phyloP scores from a whole-genome alignment of 1,140 invertebrate genomes.

The Drosophila tani region DNA sequence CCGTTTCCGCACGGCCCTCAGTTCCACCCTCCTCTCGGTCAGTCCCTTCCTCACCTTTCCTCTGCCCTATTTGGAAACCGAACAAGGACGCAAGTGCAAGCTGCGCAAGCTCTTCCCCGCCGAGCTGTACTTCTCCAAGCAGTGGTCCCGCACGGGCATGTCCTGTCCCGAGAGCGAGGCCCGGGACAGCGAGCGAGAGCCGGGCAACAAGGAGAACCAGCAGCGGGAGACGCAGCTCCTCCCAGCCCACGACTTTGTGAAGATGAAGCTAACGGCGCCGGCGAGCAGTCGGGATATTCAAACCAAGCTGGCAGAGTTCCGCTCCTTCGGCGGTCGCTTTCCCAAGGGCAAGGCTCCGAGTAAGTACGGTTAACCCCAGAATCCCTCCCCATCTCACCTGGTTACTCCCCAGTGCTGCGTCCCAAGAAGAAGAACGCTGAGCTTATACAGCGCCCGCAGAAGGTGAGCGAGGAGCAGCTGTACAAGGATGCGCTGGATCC shows the following conservation, averaged over 20 bases:
- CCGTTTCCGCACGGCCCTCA: conserved; percentile 90
- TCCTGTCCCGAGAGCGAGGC: conserved; percentile 58
- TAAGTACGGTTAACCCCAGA: conserved; percentile 14
- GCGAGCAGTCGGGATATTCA: conserved; percentile 89
- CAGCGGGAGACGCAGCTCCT: conserved; percentile 42
- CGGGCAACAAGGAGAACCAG: conserved; percentile 56
- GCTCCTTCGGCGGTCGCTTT: conserved; percentile 93
- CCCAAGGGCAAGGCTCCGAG: conserved; percentile 72
- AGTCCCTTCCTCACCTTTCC: conserved; percentile 95
- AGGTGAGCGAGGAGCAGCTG: conserved; percentile 65
- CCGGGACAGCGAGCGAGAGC: conserved; percentile 23
- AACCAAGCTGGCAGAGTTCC: conserved; percentile 92
- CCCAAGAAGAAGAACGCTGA: conserved; percentile 55
- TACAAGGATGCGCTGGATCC: conserved; percentile 93
- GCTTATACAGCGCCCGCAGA: conserved; percentile 63
- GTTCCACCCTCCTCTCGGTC: conserved; percentile 91
- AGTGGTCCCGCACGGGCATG: conserved; percentile 79
- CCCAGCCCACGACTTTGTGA: conserved; percentile 90
- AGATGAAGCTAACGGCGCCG: conserved; percentile 88
- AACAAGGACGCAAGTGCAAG: conserved; percentile 91
- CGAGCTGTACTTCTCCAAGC: conserved; percentile 91
- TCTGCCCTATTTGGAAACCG: conserved; percentile 95
- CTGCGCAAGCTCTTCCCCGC: conserved; percentile 92
- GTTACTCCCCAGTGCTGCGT: conserved; percentile 53
- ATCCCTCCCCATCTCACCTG: background rate